Evolutionary conservation across 2,888 invertebrate species (phyloP), one percentile per base, ranked within the genome.

Genomic region (Nemapogon koenigi): DNA sequence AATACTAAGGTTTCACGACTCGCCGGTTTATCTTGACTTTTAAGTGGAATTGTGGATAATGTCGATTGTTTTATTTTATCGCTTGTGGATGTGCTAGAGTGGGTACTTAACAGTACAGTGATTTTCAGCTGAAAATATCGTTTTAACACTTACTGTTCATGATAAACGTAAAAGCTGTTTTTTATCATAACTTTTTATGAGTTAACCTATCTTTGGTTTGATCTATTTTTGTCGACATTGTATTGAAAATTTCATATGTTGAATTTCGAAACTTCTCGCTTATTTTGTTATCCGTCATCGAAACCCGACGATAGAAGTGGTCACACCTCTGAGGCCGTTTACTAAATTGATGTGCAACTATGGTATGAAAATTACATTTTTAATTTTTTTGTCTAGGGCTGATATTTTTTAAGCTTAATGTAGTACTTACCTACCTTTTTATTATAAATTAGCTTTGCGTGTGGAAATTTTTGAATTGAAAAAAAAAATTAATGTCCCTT

Each of bases 191-290:
- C n/a, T n/a, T n/a, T n/a, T n/a, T n/a, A n/a, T n/a, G n/a, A n/a
- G n/a, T n/a, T n/a, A n/a, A n/a, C 22, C 6, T 22, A 33, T 33
- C 33, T 18, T n/a, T 19, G 18, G 33, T 11, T 19, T 17, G 19
- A 33, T 33, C 33, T 14, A 33, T 10, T 16, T 4, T 33, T 33
- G 19, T 33, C 16, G 33, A 33, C 19, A 31, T 31, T 8, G n/a
- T 16, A 33, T 33, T 19, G 13, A 19, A 33, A 33, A 31, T 28
- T 15, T 39, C 37, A 22, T 51, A 32, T 15, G 48, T 49, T 33
- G 49, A 51, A 49, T 42, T 33, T 16, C 42, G 46, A 45, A 35
- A 47, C 43, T 42, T 41, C 38, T 42, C 39, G 40, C 14, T 29
- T 33, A 33, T 19, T 33, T 33, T 33, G 19, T 19, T 46, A 51